Evolutionary conservation across 2,888 invertebrate species (phyloP).

Genomic region (Catonia carolina): DNA sequence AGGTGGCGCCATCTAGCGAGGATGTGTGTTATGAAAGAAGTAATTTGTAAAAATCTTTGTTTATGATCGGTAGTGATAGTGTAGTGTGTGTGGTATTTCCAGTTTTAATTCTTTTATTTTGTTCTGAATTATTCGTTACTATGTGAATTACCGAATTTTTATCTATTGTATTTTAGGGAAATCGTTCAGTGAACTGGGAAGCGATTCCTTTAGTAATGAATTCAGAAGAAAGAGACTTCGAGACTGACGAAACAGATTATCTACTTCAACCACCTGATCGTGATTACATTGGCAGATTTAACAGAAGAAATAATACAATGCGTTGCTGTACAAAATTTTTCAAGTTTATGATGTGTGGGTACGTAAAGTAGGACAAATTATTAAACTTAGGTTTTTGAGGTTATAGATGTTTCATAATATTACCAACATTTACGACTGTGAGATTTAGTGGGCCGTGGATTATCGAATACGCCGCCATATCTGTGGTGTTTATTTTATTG

Average conservation of each 20-base stretch:
- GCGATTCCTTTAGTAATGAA: constrained; percentile 41
- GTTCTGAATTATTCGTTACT: no score
- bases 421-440: no score
- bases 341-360: constrained; percentile 33
- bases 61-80: no score
- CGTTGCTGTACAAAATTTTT: constrained; percentile 26
- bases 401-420: no score
- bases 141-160: neutral
- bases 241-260: constrained; percentile 45
- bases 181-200: constrained; percentile 33
- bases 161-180: constrained; percentile 14
- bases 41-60: no score
- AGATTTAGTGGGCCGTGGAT: no score
- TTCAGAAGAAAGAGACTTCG: constrained; percentile 41
- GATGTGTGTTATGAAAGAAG: no score
- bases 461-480: no score
- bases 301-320: constrained; percentile 5
- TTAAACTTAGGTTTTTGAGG: neutral
- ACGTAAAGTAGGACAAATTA: constrained; percentile 22
- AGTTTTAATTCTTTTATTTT: no score
- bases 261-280: constrained; percentile 39
- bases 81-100: no score
- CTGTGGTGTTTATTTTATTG: neutral
- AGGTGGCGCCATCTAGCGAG: no score
- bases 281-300: constrained; percentile 16